Evolutionary conservation across 2,888 invertebrate species (phyloP), one percentile per base, ranked within the genome.

Genomic region (Trichogramma dendrolimi): DNA sequence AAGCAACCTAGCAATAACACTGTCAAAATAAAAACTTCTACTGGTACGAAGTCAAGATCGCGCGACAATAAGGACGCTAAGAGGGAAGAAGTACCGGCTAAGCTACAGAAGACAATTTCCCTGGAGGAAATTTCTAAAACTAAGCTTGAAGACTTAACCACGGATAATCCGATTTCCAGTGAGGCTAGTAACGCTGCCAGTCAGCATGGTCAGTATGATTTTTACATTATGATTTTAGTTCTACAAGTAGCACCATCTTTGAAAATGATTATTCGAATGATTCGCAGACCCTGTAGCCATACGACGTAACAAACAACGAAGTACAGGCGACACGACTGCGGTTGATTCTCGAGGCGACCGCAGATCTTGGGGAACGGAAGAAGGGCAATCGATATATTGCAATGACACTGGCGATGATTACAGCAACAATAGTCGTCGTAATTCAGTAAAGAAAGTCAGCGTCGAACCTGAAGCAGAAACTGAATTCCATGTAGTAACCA

Each of bases 401-500:
- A 79, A 78, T 68, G 76, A 80, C 67, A 77, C 75, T 55, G 75
- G 75, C 14, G 76, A 74, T 40, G 76, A 77, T 63, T 75, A 78
- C 66, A 76, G 76, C 60, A 70, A 65, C 59, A 72, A 69, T 55
- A 71, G 75, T 43, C 69, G 71, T 14, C 75, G 73, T 64, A 76
- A 76, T 63, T 73, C 75, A 46, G 76, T 72, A 55, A 76, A 75
- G 64, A 72, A 75, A 39, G 62, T 58, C 38, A 58, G 54, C 54
- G 58, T 62, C 52, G 77, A 78, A 50, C 67, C 71, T 48, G 74
- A 82, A 70, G 73, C 77, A 55, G 77, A 82, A 71, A 76, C 88
- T 8, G 92, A 92, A 73, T 93, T 92, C 80, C 87, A 89, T 77
- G 89, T 91, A 57, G 92, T 93, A 58, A 91, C 90, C 77, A 92